Conservation (phyloP, 2,797 vertebrate genomes). For the Lacerta viridis region DNA sequence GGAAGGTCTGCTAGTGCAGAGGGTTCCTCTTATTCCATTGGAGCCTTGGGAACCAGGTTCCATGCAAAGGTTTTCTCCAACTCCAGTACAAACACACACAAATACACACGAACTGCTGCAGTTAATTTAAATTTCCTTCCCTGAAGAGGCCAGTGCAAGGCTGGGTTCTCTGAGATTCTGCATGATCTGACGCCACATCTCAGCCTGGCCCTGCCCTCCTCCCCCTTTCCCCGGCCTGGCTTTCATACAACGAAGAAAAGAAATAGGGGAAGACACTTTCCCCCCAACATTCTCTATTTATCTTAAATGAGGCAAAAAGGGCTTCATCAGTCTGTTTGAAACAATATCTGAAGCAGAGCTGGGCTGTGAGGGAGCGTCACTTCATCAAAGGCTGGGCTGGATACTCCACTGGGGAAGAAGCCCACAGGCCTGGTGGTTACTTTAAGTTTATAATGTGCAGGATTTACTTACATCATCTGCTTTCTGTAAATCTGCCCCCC, state of each 20-base stretch:
- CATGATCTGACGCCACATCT: constrained; percentile 22
- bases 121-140: constrained; percentile 30
- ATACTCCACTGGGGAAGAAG: constrained; percentile 32
- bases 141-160: constrained; percentile 22
- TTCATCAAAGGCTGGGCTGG: constrained; percentile 55
- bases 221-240: constrained; percentile 49
- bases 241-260: constrained; percentile 51
- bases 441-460: constrained; percentile 51
- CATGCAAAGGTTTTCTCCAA: constrained; percentile 2
- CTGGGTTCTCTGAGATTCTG: constrained; percentile 11
- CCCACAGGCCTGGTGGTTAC: constrained; percentile 29
- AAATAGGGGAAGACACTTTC: constrained; percentile 53
- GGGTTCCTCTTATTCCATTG: constrained; percentile 2
- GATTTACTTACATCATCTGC: constrained; percentile 60
- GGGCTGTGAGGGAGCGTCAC: constrained; percentile 13
- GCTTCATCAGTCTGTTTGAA: constrained; percentile 42
- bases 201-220: constrained; percentile 19
- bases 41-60: constrained; percentile 19
- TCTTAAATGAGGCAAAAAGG: constrained; percentile 39
- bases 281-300: constrained; percentile 41
- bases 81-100: neutral
- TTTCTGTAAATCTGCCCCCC: constrained; percentile 43
- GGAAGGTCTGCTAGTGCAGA: neutral
- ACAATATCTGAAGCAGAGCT: constrained; percentile 46
- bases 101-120: constrained; percentile 15